Base-by-base conservation (phyloP, 2,888 invertebrate genomes). In the Apomyelois bistriatella region DNA sequence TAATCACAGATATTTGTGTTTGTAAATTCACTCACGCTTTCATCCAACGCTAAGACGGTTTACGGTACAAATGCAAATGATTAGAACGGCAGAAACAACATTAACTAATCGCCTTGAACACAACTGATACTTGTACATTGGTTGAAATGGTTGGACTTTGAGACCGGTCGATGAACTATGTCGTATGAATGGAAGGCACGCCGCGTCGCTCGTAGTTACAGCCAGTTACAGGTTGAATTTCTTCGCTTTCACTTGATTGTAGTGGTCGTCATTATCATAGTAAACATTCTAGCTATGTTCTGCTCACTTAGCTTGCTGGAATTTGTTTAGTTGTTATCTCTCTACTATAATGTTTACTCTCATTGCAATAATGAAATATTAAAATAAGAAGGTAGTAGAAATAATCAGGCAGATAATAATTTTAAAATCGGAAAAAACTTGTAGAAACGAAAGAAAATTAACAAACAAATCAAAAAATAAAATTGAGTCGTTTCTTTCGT, bases 131-230 rank as follows among this genome's bases (percentile, higher is more conserved):
- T 12, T 9, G 10, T 7, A 6, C 28, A 38, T n/a, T n/a, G n/a
- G n/a, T n/a, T n/a, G n/a, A n/a, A n/a, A n/a, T n/a, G n/a, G n/a
- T 53, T 61, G 61, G 58, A 55, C 58, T 56, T 58, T 58, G 58
- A 15, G 30, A 50, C 49, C 38, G 37, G 37, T 38, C 37, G 38
- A 38, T 28, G 22, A 37, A 37, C 16, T 22, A 37, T 16, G 48
- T 36, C 16, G 17, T n/a, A n/a, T 12, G 43, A 22, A n/a, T 12
- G 43, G 12, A 28, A 12, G 22, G 13, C 12, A 28, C 9, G 16
- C 9, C 1, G 17, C 41, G 17, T 4, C 17, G 17, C 9, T 10
- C 16, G 17, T 16, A 9, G 17, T 16, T 17, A 5, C 4, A 15
- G 15, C 1, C 4, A n/a, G 10, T 43, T n/a, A n/a, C n/a, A 28